Evolutionary conservation across 1,140 invertebrate genomes (phyloP).

Genomic region (Helicoverpa armigera): DNA sequence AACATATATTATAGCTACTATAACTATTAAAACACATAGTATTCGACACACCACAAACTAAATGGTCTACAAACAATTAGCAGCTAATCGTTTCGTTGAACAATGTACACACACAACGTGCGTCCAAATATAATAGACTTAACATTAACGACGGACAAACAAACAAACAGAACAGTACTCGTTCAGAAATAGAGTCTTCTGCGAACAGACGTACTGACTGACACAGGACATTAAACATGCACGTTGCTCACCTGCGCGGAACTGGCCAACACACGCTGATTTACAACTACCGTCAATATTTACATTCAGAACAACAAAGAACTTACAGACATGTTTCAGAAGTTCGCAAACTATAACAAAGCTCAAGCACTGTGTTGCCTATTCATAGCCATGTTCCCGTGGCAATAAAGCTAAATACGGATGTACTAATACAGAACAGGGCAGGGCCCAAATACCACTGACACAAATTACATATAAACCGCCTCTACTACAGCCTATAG

Average conservation of each 20-base stretch:
- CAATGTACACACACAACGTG: background rate
- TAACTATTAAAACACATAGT: background rate
- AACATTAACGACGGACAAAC: constrained; percentile 1
- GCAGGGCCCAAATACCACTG: constrained; percentile 29
- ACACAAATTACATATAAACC: constrained; percentile 20
- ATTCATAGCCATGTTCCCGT: background rate
- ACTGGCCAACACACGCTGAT: background rate
- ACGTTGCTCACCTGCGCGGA: background rate
- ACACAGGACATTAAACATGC: background rate
- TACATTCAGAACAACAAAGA: background rate
- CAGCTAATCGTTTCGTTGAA: constrained; percentile 15
- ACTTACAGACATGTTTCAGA: background rate
- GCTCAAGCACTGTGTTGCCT: background rate
- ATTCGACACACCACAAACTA: background rate
- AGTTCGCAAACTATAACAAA: background rate
- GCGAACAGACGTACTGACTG: background rate
- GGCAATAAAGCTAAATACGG: constrained; percentile 4
- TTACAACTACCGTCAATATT: background rate
- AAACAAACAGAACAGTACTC: constrained; percentile 16
- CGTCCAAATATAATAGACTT: constrained; percentile 23
- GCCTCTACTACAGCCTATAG: constrained; percentile 4
- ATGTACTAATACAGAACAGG: background rate
- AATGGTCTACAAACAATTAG: background rate
- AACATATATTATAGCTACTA: background rate
- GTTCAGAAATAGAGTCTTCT: constrained; percentile 26